Base-by-base conservation (phyloP, 2,113 vertebrate genomes). In the Emberiza fucata region DNA sequence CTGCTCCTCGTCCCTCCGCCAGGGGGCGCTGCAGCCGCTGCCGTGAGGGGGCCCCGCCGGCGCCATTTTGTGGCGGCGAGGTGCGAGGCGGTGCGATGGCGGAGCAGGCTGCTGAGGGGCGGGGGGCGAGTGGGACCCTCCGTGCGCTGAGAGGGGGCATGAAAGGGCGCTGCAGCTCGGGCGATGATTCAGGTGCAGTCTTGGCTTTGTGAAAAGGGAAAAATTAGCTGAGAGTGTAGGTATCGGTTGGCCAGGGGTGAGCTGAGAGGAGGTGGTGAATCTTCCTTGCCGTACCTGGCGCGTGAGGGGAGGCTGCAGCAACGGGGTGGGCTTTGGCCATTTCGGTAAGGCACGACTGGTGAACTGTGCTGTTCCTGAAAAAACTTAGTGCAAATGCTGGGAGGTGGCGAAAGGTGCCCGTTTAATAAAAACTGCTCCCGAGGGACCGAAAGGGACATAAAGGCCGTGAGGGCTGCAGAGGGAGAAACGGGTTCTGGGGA, bases 111-210 rank as follows among this genome's bases (percentile, higher is more conserved):
- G 7, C 7, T 21, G 84, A 44, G 72, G 33, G 6, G 14, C 6
- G 1, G 2, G 16, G 6, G 20, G 3, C 2, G 1, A 0, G 5
- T 0, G n/a, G 12, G 10, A 1, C 1, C 0, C 1, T 5, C 3
- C 5, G 3, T 11, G 21, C 3, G 0, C 39, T 4, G 9, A 1
- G 19, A 7, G 9, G 8, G 2, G 1, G 19, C 29, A 2, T 5
- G 4, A 16, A 5, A 6, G 12, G 18, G 4, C 5, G 0, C 7
- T n/a, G 2, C 9, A 1, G 48, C 16, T 20, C 11, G 1, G 17
- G 11, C 16, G 1, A 0, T 8, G 57, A 2, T 10, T 9, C 4
- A 25, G 5, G 22, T 4, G 11, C 20, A 24, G n/a, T n/a, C n/a
- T n/a, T n/a, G 12, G 4, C 0, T 45, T 63, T 21, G 6, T 6